Base-by-base conservation (phyloP, 2,113 vertebrate species). In the Geococcyx californianus region DNA sequence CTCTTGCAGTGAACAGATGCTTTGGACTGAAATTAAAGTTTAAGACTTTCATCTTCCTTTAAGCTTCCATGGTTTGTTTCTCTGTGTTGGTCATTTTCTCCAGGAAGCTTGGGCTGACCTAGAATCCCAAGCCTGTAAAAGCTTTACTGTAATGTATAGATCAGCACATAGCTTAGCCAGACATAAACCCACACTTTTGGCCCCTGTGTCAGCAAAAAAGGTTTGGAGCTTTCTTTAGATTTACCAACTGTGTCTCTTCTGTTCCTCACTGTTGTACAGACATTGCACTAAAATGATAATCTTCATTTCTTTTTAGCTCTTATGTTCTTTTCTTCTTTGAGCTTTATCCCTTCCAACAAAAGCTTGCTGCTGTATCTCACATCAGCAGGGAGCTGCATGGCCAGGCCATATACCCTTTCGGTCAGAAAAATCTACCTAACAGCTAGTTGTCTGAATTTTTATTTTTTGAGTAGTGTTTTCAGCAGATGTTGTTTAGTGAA, bases 41-140 rank as follows among this genome's bases (percentile, higher is more conserved):
- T 67, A 91, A 79, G 95, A 91, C 44, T 67, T 95, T 51, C 34
- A 79, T 26, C 11, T 56, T 86, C 52, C 33, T 80, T 93, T 96
- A 92, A 92, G 78, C 54, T 84, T 95, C 36, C 16, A 44, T 19
- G 33, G 40, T 81, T 97, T 96, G 72, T 78, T 55, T 67, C 24
- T 91, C 51, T 81, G 17, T 59, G 13, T 67, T 55, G n/a, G 17
- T 92, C 49, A 59, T 26, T 79, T 90, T 86, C 60, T 90, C 67
- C 42, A 59, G 49, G 47, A 91, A 33, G 60, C 38, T 51, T 55
- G 36, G 24, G 52, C 17, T 93, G 90, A 91, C 80, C 74, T 84
- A 89, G 42, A 96, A 95, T 84, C 34, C 10, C 45, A 81, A 60
- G 63, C 49, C 36, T 59, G 42, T 31, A 76, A 94, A 81, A 79